Evolutionary conservation across 2,113 vertebrate genomes (phyloP), one percentile per base, ranked within the genome.

Genomic region (Ictalurus punctatus): DNA sequence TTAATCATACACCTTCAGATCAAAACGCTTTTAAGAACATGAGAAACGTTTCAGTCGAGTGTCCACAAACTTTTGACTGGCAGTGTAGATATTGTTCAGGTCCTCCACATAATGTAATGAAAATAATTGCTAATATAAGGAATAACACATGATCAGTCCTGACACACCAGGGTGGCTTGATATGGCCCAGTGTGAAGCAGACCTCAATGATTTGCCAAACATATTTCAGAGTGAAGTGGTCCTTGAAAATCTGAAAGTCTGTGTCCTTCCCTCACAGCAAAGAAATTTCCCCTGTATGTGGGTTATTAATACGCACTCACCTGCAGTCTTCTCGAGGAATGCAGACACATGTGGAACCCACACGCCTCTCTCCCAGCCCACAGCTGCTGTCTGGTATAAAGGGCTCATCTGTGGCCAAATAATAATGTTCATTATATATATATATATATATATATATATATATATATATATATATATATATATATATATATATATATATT

Each of bases 321-420:
- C 94, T 78, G 91, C 98, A 99, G 0, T 96, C 96, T 84, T 97
- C 94, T 85, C 94, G 94, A 61, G 95, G 93, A 88, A 97, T 90
- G 67, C 98, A 99, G 85, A 96, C 88, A 90, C 98, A 99, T 4
- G 91, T 87, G 25, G 95, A 95, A 52, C 92, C 94, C 61, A 93
- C 89, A 0, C 92, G 93, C 12, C 92, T 96, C 93, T 97, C 80
- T 91, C 97, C 98, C 65, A 88, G 94, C 25, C 90, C 92, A 89
- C 98, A 99, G 85, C 82, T 85, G 44, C 81, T 92, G 73, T 96
- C 95, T 71, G 94, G 92, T 61, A 94, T 91, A 91, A 93, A 94
- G 0, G 93, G 93, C 3, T 89, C 73, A 58, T 92, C 96, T 96
- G 88, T 80, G 19, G n/a, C 80, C 19, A 92, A 16, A 86, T 14